Base-by-base conservation (phyloP, 2,888 invertebrate species). In the Bhutanitis thaidina region DNA sequence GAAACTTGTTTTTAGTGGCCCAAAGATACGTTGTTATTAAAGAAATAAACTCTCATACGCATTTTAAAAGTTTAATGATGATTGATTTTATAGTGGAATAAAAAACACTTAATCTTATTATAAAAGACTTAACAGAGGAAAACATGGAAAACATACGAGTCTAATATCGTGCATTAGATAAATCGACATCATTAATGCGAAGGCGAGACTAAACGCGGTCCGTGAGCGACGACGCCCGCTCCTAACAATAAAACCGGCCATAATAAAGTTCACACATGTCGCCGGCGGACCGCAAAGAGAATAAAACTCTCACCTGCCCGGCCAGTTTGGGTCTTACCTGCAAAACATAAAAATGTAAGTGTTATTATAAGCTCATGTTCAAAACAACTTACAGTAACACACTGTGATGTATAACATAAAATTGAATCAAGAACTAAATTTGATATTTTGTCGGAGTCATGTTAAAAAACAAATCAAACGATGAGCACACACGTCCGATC, bases 221-320 rank as follows among this genome's bases (percentile, higher is more conserved):
- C 51, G 54, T 50, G 53, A 48, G 55, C 41, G 58, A 54, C 61
- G 59, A 60, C 64, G 66, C 70, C 65, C 67, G 65, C 65, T 36
- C 64, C 64, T 57, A 56, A 69, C 70, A 74, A 80, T 74, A 80
- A 80, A 80, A 75, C 65, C 68, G 60, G 68, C 65, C 65, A 67
- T 77, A 77, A 84, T 82, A 79, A 82, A 80, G 77, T 80, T 79
- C 78, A 77, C 80, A 77, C 80, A 80, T 80, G 80, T 75, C 76
- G 65, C 55, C 59, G 61, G 59, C 58, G 62, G 61, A 67, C 72
- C 71, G 72, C 76, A 77, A 77, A 79, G 59, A 71, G 71, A 77
- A 74, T 71, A 79, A 78, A 79, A 77, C 67, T 65, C 77, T 78
- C 78, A 69, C 68, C 67, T 60, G 77, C 67, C 64, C 54, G 55